These are phyloP conservation scores for Xestobium rufovillosum DNA, from an alignment of 2,888 invertebrate genomes.

Conservation along the genomic window DNA sequence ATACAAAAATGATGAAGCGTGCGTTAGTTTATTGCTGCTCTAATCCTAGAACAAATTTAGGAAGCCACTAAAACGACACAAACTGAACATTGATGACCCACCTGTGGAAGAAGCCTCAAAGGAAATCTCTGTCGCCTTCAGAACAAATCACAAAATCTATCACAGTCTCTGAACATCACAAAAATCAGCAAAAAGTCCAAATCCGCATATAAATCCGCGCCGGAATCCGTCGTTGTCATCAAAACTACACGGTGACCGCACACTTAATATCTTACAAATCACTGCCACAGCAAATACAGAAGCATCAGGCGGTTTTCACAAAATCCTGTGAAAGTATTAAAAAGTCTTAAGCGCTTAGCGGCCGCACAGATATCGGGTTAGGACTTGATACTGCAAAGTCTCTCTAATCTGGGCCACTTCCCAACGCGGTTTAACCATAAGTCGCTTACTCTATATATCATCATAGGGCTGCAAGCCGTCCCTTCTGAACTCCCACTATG, in stretches of 20 bases:
- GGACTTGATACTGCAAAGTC: constrained; percentile 45
- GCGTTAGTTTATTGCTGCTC: too few relatives aligned
- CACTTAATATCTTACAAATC: constrained; percentile 42
- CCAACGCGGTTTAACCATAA: constrained; percentile 68
- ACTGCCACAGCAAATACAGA: constrained; percentile 35
- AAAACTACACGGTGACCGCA: constrained; percentile 29
- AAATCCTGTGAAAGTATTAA: constrained; percentile 60
- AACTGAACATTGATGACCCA: too few relatives aligned
- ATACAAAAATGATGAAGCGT: too few relatives aligned
- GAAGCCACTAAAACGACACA: too few relatives aligned
- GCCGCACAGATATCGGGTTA: constrained; percentile 57
- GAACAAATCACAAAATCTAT: constrained; percentile 26
- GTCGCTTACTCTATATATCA: constrained; percentile 69
- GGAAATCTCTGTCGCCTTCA: too few relatives aligned
- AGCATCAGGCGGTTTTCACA: constrained; percentile 38
- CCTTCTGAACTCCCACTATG: constrained; percentile 17
- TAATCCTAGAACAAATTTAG: too few relatives aligned
- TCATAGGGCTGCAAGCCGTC: constrained; percentile 35
- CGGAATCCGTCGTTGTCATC: constrained; percentile 30
- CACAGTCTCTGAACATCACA: constrained; percentile 26
- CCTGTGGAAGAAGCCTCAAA: too few relatives aligned
- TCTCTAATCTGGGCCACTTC: constrained; percentile 68
- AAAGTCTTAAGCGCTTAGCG: constrained; percentile 67
- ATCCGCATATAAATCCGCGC: constrained; percentile 26
- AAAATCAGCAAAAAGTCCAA: constrained; percentile 23